Conservation (phyloP, 2,113 vertebrate genomes). For the Rhadina sibilatrix region DNA sequence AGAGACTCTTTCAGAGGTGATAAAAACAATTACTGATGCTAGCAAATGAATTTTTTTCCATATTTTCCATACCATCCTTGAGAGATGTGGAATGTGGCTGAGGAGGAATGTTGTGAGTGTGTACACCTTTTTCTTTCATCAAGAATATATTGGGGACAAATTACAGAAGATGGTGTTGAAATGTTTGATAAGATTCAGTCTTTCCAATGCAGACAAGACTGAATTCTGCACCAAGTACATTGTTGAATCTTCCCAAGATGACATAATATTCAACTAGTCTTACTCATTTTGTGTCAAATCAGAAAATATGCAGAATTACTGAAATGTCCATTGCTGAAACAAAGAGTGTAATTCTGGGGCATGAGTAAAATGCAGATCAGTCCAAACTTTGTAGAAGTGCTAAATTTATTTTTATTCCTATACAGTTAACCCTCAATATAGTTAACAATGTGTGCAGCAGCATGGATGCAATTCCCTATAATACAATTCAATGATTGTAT, state of each 20-base stretch:
- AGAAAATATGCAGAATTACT: not conserved
- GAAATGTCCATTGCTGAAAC: not conserved
- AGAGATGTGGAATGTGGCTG: not conserved
- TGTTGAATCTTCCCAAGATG: not conserved
- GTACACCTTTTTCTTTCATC: not conserved
- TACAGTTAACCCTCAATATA: not conserved
- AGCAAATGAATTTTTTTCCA: not conserved
- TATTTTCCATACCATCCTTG: not conserved
- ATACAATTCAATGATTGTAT: not conserved
- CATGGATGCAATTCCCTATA: not conserved
- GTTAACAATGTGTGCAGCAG: not conserved
- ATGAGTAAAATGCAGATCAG: not conserved
- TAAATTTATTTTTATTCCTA: not conserved
- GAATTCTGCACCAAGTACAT: not conserved
- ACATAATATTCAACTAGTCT: not conserved
- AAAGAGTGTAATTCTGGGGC: not conserved
- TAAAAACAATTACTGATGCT: not conserved
- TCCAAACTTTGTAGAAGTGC: not conserved
- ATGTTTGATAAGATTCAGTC: not conserved
- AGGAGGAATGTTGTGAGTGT: not conserved
- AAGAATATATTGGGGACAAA: not conserved
- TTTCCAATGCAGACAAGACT: not conserved
- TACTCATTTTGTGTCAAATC: not conserved
- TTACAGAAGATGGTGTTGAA: not conserved
- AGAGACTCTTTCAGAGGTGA: not conserved